Percentiles rank a stretch among this genome's conserved stretches.
phyloP scores from a whole-genome alignment of 2,888 invertebrate genomes.

The Hoplodrina ambigua region DNA sequence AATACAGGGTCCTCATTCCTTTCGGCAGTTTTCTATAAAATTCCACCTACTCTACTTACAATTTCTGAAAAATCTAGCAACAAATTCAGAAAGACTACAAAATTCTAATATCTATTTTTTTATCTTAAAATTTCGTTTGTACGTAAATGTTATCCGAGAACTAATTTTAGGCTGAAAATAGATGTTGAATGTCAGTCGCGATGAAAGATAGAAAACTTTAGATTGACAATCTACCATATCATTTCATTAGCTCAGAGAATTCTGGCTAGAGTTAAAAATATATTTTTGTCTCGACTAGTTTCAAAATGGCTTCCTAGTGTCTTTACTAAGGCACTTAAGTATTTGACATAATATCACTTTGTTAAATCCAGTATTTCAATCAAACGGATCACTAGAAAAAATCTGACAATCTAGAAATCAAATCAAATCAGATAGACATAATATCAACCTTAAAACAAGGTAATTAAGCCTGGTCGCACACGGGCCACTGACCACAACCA shows the following conservation, averaged over 20 bases:
- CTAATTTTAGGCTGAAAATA: constrained; percentile 37
- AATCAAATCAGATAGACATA: neutral
- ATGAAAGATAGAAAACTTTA: constrained; percentile 17
- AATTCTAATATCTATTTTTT: constrained; percentile 45
- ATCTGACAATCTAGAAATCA: neutral
- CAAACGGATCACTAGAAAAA: neutral
- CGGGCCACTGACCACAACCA: too few relatives aligned
- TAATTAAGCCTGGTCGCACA: too few relatives aligned
- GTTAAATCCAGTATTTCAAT: neutral
- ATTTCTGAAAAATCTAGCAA: constrained; percentile 60
- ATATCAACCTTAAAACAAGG: neutral
- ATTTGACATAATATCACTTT: neutral
- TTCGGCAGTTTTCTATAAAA: constrained; percentile 29
- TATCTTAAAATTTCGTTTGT: constrained; percentile 57
- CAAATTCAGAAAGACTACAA: constrained; percentile 52
- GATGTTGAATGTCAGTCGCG: constrained; percentile 43
- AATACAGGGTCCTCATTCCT: constrained; percentile 23
- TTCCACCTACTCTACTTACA: constrained; percentile 36
- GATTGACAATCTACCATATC: neutral
- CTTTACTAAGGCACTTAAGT: constrained; percentile 24
- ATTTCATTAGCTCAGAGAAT: neutral
- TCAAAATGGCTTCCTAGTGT: neutral
- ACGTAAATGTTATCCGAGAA: constrained; percentile 56
- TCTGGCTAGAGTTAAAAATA: constrained; percentile 3
- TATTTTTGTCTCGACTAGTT: constrained; percentile 1